Conservation (phyloP, 2,113 vertebrate genomes). For the Rhineura floridana region DNA sequence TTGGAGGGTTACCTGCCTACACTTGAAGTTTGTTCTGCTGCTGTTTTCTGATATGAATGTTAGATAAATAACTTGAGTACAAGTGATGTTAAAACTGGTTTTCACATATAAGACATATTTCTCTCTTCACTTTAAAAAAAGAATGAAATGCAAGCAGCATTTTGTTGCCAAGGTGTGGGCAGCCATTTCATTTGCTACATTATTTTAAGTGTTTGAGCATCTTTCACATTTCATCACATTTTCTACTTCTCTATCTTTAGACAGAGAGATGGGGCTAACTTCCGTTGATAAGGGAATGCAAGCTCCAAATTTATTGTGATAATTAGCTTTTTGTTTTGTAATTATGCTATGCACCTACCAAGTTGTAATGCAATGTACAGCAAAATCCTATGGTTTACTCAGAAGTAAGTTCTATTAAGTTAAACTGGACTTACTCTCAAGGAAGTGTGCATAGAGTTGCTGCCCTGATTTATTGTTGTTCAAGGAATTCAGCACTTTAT, state of each 20-base stretch:
- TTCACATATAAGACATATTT: not conserved
- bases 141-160: not conserved
- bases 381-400: no score
- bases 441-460: no score
- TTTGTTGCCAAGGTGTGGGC: slow-evolving; percentile 28
- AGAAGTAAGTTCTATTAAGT: no score
- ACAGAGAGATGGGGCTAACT: not conserved
- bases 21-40: not conserved
- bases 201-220: slow-evolving; percentile 31
- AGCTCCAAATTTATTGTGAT: not conserved
- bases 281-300: slow-evolving; percentile 1
- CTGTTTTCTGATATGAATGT: not conserved
- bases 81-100: not conserved
- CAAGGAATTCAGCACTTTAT: not conserved
- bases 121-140: not conserved
- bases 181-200: slow-evolving; percentile 16
- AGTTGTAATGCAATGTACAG: not conserved
- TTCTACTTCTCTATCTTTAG: slow-evolving; percentile 8
- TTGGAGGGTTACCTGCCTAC: not conserved
- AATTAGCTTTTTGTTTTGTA: not conserved
- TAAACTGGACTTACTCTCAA: no score
- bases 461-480: not conserved
- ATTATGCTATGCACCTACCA: not conserved
- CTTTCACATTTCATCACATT: slow-evolving; percentile 2
- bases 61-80: not conserved